These are phyloP conservation scores for Palaemon carinicauda DNA, from an alignment of 1,140 invertebrate genomes.

Conservation along the genomic window DNA sequence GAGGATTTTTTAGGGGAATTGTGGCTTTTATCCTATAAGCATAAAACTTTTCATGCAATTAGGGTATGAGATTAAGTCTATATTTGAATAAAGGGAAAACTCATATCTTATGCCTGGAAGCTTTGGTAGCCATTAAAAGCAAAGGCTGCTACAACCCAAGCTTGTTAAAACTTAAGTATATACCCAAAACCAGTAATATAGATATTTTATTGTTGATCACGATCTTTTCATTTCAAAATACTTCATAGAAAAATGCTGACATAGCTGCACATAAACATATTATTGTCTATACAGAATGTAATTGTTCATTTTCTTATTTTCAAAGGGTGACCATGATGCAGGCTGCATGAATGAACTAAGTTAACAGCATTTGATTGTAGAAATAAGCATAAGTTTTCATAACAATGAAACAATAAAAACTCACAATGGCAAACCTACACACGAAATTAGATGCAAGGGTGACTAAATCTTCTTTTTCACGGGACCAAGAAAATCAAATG, in stretches of 20 bases:
- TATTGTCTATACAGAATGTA: background rate
- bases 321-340: background rate
- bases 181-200: no score
- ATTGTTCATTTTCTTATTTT: background rate
- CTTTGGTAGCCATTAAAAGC: no score
- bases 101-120: no score
- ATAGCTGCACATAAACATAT: background rate
- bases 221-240: background rate
- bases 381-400: background rate
- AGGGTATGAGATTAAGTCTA: no score
- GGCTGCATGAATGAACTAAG: background rate
- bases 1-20: no score
- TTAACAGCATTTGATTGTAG: background rate
- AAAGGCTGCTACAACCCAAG: no score
- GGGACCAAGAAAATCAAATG: no score
- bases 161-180: no score
- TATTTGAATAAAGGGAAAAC: no score
- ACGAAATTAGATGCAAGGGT: background rate
- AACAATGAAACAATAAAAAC: background rate
- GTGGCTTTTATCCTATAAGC: no score
- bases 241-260: background rate
- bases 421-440: background rate
- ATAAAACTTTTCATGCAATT: no score
- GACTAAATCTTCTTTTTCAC: background rate
- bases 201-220: no score